phyloP scores from a whole-genome alignment of 2,888 invertebrate genomes.

The Drosophila differens region DNA sequence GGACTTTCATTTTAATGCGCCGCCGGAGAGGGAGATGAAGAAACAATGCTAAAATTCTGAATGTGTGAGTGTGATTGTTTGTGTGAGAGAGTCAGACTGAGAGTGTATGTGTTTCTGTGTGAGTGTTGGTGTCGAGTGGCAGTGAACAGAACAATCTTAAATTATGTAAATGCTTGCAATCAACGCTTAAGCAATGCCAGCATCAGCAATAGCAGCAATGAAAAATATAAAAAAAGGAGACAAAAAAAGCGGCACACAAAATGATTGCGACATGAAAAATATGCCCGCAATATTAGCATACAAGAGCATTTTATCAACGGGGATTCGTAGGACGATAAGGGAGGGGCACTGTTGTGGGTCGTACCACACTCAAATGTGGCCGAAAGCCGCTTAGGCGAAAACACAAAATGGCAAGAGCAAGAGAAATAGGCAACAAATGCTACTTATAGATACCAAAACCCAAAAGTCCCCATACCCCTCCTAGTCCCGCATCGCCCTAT shows the following conservation, averaged over 20 bases:
- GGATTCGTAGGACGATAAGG: neutral
- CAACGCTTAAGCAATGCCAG: constrained; percentile 69
- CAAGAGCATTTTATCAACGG: constrained; percentile 42
- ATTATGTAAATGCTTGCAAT: constrained; percentile 80
- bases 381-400: constrained; percentile 64
- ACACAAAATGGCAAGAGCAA: constrained; percentile 15
- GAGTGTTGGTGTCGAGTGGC: constrained; percentile 34
- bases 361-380: constrained; percentile 16
- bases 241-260: constrained; percentile 43
- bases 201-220: constrained; percentile 28
- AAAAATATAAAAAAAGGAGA: constrained; percentile 20
- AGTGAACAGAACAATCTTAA: constrained; percentile 67
- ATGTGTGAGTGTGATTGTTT: constrained; percentile 7
- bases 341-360: neutral
- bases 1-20: constrained; percentile 72
- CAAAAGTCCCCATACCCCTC: neutral
- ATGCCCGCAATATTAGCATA: constrained; percentile 73
- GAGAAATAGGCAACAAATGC: constrained; percentile 43
- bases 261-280: constrained; percentile 76
- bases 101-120: neutral
- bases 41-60: constrained; percentile 13
- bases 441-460: constrained; percentile 19
- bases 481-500: no score
- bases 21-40: constrained; percentile 43
- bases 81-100: neutral